phyloP scores from a whole-genome alignment of 2,797 vertebrate genomes.

The Phaenicophaeus curvirostris region DNA sequence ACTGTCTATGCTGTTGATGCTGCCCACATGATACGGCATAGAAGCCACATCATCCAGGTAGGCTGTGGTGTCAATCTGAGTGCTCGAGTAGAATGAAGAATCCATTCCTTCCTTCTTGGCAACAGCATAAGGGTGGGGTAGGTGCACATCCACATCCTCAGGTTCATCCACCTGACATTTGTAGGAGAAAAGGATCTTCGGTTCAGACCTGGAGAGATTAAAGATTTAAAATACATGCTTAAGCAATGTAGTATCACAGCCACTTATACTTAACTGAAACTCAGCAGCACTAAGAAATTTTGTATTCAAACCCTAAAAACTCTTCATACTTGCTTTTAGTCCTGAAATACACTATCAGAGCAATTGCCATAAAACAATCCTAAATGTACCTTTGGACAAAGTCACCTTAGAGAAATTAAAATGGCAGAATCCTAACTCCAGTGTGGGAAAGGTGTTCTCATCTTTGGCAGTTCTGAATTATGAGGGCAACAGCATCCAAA shows the following conservation, averaged over 20 bases:
- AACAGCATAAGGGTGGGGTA: conserved; percentile 89
- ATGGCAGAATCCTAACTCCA: not conserved
- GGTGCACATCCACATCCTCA: conserved; percentile 91
- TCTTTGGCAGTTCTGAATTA: not conserved
- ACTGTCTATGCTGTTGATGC: conserved; percentile 91
- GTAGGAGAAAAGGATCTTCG: conserved; percentile 99
- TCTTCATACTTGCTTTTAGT: not conserved
- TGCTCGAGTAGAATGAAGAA: conserved; percentile 90
- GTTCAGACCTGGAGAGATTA: conserved; percentile 86
- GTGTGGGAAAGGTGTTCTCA: not conserved
- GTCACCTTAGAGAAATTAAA: not conserved
- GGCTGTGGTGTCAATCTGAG: conserved; percentile 91
- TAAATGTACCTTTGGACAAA: not conserved
- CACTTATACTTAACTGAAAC: not conserved
- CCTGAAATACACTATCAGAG: not conserved
- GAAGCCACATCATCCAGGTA: conserved; percentile 93
- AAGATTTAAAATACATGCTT: not conserved
- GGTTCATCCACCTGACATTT: conserved; percentile 97
- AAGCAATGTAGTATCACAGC: not conserved
- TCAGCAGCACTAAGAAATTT: not conserved
- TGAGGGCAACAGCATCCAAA: not conserved
- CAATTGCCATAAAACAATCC: not conserved
- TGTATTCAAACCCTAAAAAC: not conserved
- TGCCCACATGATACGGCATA: conserved; percentile 87
- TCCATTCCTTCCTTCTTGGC: conserved; percentile 85